A percentile compares a stretch with the other conserved stretches of the same genome.
These are phyloP conservation scores for Bruchidius siliquastri DNA, from an alignment of 2,888 invertebrate species.

Conservation along the genomic window DNA sequence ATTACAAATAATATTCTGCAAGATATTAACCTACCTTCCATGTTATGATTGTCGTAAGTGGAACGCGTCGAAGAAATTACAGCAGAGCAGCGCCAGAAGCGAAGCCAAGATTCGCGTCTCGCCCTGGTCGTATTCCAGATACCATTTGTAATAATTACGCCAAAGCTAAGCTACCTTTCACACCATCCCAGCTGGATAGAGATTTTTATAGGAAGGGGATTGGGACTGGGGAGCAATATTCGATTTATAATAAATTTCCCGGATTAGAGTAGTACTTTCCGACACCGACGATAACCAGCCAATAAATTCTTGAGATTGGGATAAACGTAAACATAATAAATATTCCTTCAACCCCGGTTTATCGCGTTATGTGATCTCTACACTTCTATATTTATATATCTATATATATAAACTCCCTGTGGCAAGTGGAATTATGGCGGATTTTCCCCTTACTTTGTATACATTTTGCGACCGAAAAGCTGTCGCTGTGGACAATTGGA, in stretches of 20 bases:
- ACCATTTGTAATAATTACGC: not conserved
- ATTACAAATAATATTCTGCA: no score
- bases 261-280: not conserved
- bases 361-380: not conserved
- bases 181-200: not conserved
- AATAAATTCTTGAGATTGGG: not conserved
- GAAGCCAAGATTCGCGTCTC: no score
- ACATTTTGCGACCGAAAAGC: not conserved
- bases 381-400: not conserved
- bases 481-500: no score
- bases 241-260: not conserved
- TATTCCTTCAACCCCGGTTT: not conserved
- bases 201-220: not conserved
- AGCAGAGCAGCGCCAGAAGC: no score
- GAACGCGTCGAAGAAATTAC: no score
- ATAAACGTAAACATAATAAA: not conserved
- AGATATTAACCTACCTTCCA: no score
- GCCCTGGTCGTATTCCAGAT: not conserved
- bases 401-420: not conserved
- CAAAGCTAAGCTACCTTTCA: not conserved
- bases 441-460: not conserved
- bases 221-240: not conserved
- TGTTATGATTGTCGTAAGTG: no score
- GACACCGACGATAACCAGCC: not conserved
- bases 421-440: not conserved